These are phyloP conservation scores for Invenusta paracnida DNA, from an alignment of 2,888 invertebrate genomes.

Conservation along the genomic window DNA sequence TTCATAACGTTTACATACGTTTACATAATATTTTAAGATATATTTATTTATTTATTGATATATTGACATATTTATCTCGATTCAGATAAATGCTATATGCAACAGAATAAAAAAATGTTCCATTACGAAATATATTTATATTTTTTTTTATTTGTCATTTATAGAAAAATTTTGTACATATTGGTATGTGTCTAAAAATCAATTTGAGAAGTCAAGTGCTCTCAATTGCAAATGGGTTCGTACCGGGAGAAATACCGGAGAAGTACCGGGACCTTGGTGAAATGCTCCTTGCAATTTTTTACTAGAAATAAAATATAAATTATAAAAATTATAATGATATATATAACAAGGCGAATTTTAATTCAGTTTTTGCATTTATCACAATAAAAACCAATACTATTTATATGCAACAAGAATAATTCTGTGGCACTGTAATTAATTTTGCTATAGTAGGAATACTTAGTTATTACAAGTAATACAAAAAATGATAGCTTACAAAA, in stretches of 20 bases:
- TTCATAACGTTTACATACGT: neutral
- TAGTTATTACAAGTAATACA: constrained; percentile 16
- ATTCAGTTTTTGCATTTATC: constrained; percentile 2
- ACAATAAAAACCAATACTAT: neutral
- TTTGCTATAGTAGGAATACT: constrained; percentile 19
- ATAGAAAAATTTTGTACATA: neutral
- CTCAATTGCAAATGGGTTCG: neutral
- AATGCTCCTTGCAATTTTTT: neutral
- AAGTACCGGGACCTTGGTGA: neutral
- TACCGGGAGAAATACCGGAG: too few species aligned
- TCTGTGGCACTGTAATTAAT: constrained; percentile 8
- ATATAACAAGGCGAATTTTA: neutral
- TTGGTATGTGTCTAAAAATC: neutral
- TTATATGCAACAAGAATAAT: constrained; percentile 1
- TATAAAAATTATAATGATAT: neutral
- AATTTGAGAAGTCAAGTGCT: neutral
- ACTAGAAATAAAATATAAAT: neutral
- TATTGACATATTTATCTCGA: neutral
- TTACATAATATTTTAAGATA: too few species aligned
- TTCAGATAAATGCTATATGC: neutral
- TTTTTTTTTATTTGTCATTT: neutral
- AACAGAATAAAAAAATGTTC: neutral
- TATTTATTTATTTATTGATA: too few species aligned
- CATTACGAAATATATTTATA: neutral
- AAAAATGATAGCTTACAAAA: neutral